A percentile compares a stretch with the other conserved stretches of the same genome.
Conservation (phyloP, 2,113 vertebrate species). For the Haplochromis burtoni region DNA sequence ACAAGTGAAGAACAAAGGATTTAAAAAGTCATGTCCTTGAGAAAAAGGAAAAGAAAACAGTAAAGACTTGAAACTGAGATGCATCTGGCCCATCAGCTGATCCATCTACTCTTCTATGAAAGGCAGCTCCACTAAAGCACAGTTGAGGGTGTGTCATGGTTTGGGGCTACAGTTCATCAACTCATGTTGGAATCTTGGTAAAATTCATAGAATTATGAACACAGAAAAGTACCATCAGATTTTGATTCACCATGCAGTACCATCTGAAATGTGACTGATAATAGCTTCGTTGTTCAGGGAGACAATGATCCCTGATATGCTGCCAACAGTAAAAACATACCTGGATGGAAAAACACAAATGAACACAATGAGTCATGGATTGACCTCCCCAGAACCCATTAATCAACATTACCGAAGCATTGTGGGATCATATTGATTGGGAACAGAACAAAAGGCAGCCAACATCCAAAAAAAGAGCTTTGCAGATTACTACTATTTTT, state of each 20-base stretch:
- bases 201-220: background rate
- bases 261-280: background rate
- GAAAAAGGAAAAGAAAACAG: background rate
- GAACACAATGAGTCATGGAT: background rate
- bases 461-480: background rate
- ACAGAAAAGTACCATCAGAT: background rate
- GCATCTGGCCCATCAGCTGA: background rate
- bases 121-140: background rate
- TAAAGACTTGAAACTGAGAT: background rate
- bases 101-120: background rate
- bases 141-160: background rate
- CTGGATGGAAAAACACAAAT: background rate
- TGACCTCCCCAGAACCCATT: background rate
- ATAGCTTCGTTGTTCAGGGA: background rate
- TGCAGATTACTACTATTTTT: background rate
- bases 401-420: background rate
- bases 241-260: background rate
- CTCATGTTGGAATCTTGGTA: background rate
- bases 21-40: background rate
- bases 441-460: background rate
- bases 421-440: background rate
- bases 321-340: background rate
- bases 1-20: background rate
- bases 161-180: background rate
- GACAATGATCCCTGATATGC: background rate